A percentile compares a stretch with the other conserved stretches of the same genome.
phyloP scores from a whole-genome alignment of 1,140 invertebrate genomes.

The Diabrotica undecimpunctata region DNA sequence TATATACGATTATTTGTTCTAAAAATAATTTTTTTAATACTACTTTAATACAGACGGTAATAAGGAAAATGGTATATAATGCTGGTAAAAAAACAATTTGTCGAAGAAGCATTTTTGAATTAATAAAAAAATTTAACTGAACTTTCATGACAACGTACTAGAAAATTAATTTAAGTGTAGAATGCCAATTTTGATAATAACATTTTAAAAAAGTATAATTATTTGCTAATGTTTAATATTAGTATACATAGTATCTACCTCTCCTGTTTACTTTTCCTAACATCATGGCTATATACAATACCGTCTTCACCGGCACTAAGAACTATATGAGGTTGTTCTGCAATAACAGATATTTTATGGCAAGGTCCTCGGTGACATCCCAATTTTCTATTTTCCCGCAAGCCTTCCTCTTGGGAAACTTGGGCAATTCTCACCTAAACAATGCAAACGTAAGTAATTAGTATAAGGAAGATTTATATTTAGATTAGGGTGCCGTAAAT shows the following conservation, averaged over 20 bases:
- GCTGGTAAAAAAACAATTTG: no score
- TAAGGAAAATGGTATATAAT: no score
- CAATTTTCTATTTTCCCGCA: slow-evolving; percentile 59
- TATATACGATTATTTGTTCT: no score
- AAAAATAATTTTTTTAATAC: no score
- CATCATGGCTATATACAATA: slow-evolving; percentile 74
- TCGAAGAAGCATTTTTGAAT: no score
- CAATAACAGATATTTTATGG: slow-evolving; percentile 74
- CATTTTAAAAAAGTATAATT: no score
- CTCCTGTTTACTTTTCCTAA: slow-evolving; percentile 63
- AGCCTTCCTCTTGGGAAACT: slow-evolving; percentile 48
- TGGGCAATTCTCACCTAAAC: slow-evolving; percentile 50
- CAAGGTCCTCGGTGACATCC: slow-evolving; percentile 69
- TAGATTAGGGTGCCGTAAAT: slow-evolving; percentile 11
- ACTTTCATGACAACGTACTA: no score
- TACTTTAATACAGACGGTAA: no score
- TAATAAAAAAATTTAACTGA: no score
- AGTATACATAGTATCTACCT: slow-evolving; percentile 50
- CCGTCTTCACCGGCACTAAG: slow-evolving; percentile 88
- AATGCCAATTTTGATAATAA: no score
- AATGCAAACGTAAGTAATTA: background rate
- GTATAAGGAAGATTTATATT: slow-evolving; percentile 20
- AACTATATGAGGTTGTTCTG: slow-evolving; percentile 72
- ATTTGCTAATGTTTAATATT: no score
- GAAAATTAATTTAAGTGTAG: no score